phyloP scores from a whole-genome alignment of 2,113 vertebrate species.

The Maccullochella peelii region DNA sequence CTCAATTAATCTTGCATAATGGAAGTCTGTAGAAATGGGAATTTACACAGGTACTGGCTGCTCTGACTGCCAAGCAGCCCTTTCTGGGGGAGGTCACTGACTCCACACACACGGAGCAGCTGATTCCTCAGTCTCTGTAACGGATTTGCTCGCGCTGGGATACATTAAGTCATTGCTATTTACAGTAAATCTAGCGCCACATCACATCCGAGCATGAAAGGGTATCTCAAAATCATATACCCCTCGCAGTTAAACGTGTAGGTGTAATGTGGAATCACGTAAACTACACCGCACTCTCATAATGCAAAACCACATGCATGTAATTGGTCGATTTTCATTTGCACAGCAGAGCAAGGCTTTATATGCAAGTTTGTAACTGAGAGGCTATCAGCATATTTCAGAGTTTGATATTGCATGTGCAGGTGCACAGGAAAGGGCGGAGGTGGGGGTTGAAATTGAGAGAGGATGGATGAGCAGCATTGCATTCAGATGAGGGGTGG shows the following conservation, averaged over 20 bases:
- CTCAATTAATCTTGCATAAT: slow-evolving; percentile 59
- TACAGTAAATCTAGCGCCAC: slow-evolving; percentile 22
- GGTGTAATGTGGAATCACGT: slow-evolving; percentile 36
- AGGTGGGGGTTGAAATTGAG: slow-evolving; percentile 36
- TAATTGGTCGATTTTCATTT: slow-evolving; percentile 43
- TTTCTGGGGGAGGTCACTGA: slow-evolving; percentile 28
- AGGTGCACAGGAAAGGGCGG: slow-evolving; percentile 26
- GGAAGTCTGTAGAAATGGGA: slow-evolving; percentile 31
- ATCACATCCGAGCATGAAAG: slow-evolving; percentile 30
- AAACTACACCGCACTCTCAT: slow-evolving; percentile 6
- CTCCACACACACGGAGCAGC: slow-evolving; percentile 7
- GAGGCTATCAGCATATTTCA: slow-evolving; percentile 31
- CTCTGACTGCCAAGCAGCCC: slow-evolving; percentile 25
- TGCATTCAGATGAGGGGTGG: slow-evolving; percentile 46
- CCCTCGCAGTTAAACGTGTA: slow-evolving; percentile 12
- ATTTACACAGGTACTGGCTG: slow-evolving; percentile 46
- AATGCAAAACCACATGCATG: slow-evolving; percentile 19
- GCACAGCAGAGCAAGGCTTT: slow-evolving; percentile 22
- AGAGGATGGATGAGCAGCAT: slow-evolving; percentile 45
- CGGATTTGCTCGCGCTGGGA: slow-evolving; percentile 49
- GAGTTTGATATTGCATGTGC: slow-evolving; percentile 58
- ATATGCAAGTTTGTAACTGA: slow-evolving; percentile 29
- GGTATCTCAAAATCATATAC: slow-evolving; percentile 40
- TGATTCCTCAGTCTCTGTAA: slow-evolving; percentile 43
- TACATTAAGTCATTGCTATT: slow-evolving; percentile 26